A percentile compares a stretch with the other conserved stretches of the same genome.
phyloP scores from a whole-genome alignment of 2,797 vertebrate genomes.

The Eidolon dupreanum region DNA sequence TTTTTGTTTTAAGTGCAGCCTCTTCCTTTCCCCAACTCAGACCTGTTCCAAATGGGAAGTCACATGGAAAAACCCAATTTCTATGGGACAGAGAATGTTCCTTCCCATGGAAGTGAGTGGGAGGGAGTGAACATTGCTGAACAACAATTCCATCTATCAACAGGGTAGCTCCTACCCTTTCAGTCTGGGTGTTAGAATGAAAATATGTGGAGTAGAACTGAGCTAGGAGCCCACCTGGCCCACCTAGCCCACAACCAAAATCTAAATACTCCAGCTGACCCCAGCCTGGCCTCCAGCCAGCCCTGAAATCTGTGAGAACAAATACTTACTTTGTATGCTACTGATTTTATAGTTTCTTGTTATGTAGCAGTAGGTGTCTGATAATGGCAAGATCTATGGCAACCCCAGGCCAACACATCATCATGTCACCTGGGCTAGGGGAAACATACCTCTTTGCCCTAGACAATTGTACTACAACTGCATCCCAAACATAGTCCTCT shows the following conservation, averaged over 20 bases:
- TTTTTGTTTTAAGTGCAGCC: not conserved
- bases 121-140: not conserved
- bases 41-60: not conserved
- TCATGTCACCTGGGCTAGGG: not conserved
- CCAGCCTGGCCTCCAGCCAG: not conserved
- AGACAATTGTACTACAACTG: not conserved
- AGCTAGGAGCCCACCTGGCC: not conserved
- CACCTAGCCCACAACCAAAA: not conserved
- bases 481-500: not conserved
- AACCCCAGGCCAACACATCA: not conserved
- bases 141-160: not conserved
- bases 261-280: not conserved
- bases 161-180: not conserved
- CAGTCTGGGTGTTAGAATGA: not conserved
- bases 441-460: not conserved
- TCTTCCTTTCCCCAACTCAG: not conserved
- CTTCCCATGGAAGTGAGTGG: not conserved
- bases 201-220: not conserved
- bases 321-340: not conserved
- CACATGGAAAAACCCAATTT: not conserved
- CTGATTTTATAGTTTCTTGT: not conserved
- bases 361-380: not conserved
- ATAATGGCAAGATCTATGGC: not conserved
- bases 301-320: not conserved
- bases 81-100: not conserved